These are phyloP conservation scores for Polymixis lichenea DNA, from an alignment of 2,888 invertebrate genomes.

Conservation along the genomic window DNA sequence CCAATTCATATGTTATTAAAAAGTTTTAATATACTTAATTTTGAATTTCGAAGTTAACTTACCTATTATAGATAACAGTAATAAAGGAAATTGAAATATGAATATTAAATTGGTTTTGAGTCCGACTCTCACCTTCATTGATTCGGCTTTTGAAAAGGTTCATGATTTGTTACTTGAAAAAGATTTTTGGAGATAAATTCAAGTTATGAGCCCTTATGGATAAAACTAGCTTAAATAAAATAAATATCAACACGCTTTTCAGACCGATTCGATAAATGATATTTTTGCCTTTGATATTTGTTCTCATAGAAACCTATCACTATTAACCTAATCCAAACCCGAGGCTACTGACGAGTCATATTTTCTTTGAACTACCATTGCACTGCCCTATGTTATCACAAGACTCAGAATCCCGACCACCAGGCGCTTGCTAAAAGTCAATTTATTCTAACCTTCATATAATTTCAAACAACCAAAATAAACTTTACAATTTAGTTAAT, in stretches of 20 bases:
- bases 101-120: conserved; percentile 56
- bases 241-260: neutral
- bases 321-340: neutral
- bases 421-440: conserved; percentile 1
- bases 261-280: neutral
- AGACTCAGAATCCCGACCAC: neutral
- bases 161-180: conserved; percentile 35
- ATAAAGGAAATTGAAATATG: conserved; percentile 56
- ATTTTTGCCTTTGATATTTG: neutral
- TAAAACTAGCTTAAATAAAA: conserved; percentile 6
- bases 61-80: conserved; percentile 44
- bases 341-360: neutral
- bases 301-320: too few species aligned
- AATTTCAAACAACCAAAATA: neutral
- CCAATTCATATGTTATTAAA: conserved; percentile 28
- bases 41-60: conserved; percentile 27
- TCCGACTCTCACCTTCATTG: conserved; percentile 42
- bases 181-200: conserved; percentile 16
- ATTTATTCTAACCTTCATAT: neutral
- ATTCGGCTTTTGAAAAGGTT: conserved; percentile 41
- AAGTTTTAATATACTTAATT: conserved; percentile 34
- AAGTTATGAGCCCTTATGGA: neutral
- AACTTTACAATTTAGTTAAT: conserved; percentile 8
- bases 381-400: neutral
- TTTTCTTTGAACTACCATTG: neutral